phyloP scores from a whole-genome alignment of 2,888 invertebrate genomes.

The Eubasilissa splendida region DNA sequence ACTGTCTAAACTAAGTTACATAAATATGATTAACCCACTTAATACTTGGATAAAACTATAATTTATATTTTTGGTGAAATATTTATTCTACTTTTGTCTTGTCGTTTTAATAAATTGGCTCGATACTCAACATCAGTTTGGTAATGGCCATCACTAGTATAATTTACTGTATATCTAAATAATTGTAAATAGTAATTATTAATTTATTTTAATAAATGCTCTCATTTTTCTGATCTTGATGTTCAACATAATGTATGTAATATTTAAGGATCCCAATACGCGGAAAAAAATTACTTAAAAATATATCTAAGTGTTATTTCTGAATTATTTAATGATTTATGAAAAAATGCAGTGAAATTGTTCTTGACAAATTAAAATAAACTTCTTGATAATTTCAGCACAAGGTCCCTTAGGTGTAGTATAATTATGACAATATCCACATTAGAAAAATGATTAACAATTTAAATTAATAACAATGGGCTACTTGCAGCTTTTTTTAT shows the following conservation, averaged over 20 bases:
- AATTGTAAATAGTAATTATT: conserved; percentile 15
- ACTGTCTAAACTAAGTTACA: too few relatives aligned
- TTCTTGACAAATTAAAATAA: too few relatives aligned
- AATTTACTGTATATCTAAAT: background rate
- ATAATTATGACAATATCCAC: background rate
- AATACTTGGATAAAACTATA: conserved; percentile 16
- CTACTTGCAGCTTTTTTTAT: background rate
- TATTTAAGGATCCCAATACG: background rate
- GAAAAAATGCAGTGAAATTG: too few relatives aligned
- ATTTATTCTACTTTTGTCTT: conserved; percentile 28
- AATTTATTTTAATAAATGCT: conserved; percentile 12
- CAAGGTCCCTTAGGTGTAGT: too few relatives aligned
- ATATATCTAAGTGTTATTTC: too few relatives aligned
- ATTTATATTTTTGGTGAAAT: conserved; percentile 20
- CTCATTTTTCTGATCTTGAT: conserved; percentile 26
- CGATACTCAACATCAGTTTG: background rate
- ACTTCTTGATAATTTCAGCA: too few relatives aligned
- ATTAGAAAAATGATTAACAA: background rate
- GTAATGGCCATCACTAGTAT: conserved; percentile 9
- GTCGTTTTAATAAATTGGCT: background rate
- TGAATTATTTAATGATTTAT: too few relatives aligned
- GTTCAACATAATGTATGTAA: conserved; percentile 1
- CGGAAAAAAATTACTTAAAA: too few relatives aligned
- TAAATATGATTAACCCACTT: conserved; percentile 8
- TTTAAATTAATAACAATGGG: background rate